Percentiles rank a stretch among this genome's conserved stretches.
Evolutionary conservation across 2,113 vertebrate genomes (phyloP).

Genomic region (Gambusia holbrooki): DNA sequence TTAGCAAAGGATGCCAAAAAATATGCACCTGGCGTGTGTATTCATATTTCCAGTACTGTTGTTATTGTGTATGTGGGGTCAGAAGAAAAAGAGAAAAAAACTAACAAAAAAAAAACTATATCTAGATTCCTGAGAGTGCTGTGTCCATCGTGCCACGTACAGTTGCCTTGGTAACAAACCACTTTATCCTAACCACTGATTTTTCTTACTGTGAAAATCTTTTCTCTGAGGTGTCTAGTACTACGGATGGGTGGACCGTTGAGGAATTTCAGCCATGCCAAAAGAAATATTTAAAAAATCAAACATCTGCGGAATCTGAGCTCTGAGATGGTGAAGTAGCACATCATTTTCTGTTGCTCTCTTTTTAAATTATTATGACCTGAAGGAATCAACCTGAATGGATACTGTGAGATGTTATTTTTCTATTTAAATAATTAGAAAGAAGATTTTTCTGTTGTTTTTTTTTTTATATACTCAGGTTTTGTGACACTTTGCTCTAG

Average conservation of each 20-base stretch:
- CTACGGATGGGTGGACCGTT: slow-evolving; percentile 42
- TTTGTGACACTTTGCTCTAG: slow-evolving; percentile 67
- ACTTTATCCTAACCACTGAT: slow-evolving; percentile 64
- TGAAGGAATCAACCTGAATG: slow-evolving; percentile 24
- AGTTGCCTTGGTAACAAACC: slow-evolving; percentile 79
- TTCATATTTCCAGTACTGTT: slow-evolving; percentile 67
- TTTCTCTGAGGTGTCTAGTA: slow-evolving; percentile 46
- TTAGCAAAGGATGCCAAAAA: slow-evolving; percentile 71
- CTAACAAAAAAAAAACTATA: slow-evolving; percentile 37
- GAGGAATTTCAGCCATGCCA: slow-evolving; percentile 52
- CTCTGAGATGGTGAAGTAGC: slow-evolving; percentile 34
- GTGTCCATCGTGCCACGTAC: slow-evolving; percentile 71
- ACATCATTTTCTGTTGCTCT: slow-evolving; percentile 31
- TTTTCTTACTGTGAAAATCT: slow-evolving; percentile 72
- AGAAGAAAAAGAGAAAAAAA: slow-evolving; percentile 51
- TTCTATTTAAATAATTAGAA: slow-evolving; percentile 60
- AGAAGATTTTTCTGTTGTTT: slow-evolving; percentile 40
- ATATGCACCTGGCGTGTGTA: slow-evolving; percentile 58
- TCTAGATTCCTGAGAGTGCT: slow-evolving; percentile 64
- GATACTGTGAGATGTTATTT: slow-evolving; percentile 76
- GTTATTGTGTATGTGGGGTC: slow-evolving; percentile 60
- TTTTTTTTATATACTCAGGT: slow-evolving; percentile 76
- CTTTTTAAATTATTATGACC: slow-evolving; percentile 8
- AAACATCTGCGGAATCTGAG: slow-evolving; percentile 37
- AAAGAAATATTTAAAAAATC: slow-evolving; percentile 7